A percentile compares a stretch with the other conserved stretches of the same genome.
phyloP scores from a whole-genome alignment of 2,888 invertebrate species.

The Arrhopalites spinosus region DNA sequence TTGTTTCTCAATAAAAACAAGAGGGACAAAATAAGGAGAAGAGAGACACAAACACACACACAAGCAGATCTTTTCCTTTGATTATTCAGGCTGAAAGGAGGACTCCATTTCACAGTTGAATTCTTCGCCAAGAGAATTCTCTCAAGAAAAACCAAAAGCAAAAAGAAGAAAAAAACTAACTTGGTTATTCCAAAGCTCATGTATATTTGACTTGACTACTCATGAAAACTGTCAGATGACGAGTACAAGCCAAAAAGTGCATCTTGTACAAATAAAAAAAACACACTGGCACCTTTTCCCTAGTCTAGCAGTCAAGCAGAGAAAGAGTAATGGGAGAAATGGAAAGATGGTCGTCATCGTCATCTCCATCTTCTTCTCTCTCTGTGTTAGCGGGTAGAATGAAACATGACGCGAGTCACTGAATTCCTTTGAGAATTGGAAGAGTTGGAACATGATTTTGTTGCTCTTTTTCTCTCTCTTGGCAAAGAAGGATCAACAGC shows the following conservation, averaged over 20 bases:
- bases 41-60: too few relatives aligned
- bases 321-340: neutral
- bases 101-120: neutral
- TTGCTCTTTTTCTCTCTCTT: neutral
- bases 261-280: too few relatives aligned
- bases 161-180: too few relatives aligned
- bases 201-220: too few relatives aligned
- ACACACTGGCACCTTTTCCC: too few relatives aligned
- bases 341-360: slow-evolving; percentile 9
- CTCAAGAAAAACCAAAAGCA: neutral
- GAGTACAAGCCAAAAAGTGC: too few relatives aligned
- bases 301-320: neutral
- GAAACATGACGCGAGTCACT: slow-evolving; percentile 15
- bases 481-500: neutral
- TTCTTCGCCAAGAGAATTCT: slow-evolving; percentile 8
- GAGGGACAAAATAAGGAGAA: too few relatives aligned
- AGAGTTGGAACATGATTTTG: slow-evolving; percentile 12
- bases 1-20: too few relatives aligned
- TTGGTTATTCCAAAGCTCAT: too few relatives aligned
- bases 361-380: neutral
- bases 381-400: too few relatives aligned
- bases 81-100: slow-evolving; percentile 11
- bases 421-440: slow-evolving; percentile 26
- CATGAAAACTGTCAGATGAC: too few relatives aligned
- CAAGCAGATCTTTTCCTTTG: too few relatives aligned